Evolutionary conservation across 2,113 vertebrate genomes (phyloP).

Genomic region (Actinemys pallida): DNA sequence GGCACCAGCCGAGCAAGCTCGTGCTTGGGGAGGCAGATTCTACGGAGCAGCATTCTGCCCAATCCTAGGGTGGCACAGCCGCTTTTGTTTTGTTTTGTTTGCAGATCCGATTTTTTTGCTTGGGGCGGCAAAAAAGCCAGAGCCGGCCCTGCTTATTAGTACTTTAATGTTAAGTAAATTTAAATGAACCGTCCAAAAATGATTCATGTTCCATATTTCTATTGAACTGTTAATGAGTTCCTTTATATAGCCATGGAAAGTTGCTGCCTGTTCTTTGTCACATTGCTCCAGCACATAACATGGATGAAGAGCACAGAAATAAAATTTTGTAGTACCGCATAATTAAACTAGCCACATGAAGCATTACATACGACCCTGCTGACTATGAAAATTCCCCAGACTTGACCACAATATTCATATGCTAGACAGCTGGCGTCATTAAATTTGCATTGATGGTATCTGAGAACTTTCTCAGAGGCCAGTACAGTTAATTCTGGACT

Average conservation of each 20-base stretch:
- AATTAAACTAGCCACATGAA: background rate
- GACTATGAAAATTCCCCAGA: background rate
- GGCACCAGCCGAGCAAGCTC: too few relatives aligned
- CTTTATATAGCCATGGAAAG: background rate
- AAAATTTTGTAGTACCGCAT: background rate
- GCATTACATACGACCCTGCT: fast-evolving
- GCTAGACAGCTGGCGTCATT: background rate
- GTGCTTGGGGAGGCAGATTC: too few relatives aligned
- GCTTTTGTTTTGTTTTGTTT: too few relatives aligned
- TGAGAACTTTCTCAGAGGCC: background rate
- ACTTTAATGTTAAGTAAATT: background rate
- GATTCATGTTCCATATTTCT: slow-evolving; percentile 30
- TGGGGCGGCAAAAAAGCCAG: too few relatives aligned
- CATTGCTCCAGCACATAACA: background rate
- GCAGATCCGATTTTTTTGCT: too few relatives aligned
- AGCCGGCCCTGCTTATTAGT: background rate
- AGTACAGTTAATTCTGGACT: background rate
- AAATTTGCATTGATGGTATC: background rate
- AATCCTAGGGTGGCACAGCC: too few relatives aligned
- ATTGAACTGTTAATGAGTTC: slow-evolving; percentile 50
- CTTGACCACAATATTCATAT: background rate
- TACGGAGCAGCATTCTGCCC: too few relatives aligned
- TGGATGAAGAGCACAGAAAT: background rate
- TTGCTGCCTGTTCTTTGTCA: background rate
- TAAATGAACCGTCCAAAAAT: slow-evolving; percentile 3